A percentile compares a stretch with the other conserved stretches of the same genome.
Evolutionary conservation across 2,797 vertebrate genomes (phyloP).

Genomic region (Eulemur coronatus): DNA sequence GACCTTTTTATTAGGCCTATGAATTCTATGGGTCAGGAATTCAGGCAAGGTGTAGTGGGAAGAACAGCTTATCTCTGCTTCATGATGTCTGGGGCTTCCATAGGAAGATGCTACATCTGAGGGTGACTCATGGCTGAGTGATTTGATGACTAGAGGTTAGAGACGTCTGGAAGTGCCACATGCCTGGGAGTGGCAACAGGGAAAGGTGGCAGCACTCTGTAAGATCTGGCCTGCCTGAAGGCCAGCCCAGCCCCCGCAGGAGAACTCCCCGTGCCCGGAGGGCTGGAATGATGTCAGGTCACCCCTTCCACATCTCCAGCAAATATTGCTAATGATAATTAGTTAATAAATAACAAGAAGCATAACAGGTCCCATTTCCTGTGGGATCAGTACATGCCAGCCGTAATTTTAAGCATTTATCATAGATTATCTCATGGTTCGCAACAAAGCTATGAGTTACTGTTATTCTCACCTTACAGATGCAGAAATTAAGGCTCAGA

Average conservation of each 20-base stretch:
- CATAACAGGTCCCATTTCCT: background rate
- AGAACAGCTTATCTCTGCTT: background rate
- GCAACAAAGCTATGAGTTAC: background rate
- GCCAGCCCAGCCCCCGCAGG: background rate
- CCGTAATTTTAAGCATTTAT: background rate
- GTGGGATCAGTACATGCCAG: background rate
- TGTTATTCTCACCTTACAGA: background rate
- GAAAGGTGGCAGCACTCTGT: background rate
- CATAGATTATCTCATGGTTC: background rate
- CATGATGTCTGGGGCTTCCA: background rate
- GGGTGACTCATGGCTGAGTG: background rate
- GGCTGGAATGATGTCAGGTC: no score
- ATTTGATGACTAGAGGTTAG: background rate
- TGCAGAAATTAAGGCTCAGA: background rate
- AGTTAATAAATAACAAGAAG: background rate
- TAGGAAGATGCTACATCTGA: background rate
- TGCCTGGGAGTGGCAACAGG: background rate
- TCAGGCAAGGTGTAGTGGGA: no score
- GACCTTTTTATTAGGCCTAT: background rate
- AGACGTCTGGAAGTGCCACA: background rate
- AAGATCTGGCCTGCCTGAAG: background rate
- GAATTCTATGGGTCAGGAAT: background rate
- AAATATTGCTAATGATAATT: background rate
- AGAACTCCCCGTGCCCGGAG: no score
- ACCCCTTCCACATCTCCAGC: background rate